These are phyloP conservation scores for Prionace glauca DNA, from an alignment of 2,797 vertebrate species.

Conservation along the genomic window DNA sequence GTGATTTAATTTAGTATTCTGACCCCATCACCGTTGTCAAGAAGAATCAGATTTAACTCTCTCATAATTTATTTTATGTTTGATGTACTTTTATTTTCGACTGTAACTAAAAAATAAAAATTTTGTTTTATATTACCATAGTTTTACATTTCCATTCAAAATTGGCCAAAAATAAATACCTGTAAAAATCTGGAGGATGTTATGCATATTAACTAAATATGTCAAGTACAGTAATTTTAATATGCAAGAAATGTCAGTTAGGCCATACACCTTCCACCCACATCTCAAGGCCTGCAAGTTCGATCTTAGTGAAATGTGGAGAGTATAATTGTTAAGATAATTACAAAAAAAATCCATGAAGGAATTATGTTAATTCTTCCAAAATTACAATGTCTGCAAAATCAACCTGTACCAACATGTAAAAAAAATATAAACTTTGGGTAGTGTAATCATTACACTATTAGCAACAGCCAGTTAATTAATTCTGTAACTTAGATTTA, in stretches of 20 bases:
- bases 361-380: neutral
- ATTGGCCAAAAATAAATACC: neutral
- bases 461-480: neutral
- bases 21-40: neutral
- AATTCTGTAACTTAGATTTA: slow-evolving; percentile 10
- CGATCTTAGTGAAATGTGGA: slow-evolving; percentile 6
- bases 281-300: neutral
- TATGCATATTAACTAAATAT: neutral
- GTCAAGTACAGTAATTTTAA: neutral
- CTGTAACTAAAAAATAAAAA: neutral
- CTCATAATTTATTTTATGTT: neutral
- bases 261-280: neutral
- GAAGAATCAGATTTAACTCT: neutral
- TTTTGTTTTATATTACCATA: neutral
- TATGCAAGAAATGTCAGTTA: too few species aligned
- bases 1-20: neutral
- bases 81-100: neutral
- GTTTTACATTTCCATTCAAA: neutral
- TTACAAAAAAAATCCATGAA: slow-evolving; percentile 28
- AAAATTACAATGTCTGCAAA: neutral
- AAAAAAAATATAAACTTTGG: slow-evolving; percentile 10
- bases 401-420: too few species aligned
- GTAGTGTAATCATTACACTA: neutral
- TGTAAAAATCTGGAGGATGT: neutral
- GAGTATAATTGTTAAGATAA: slow-evolving; percentile 19